Base-by-base conservation (phyloP, 1,140 invertebrate species). In the Zophobas atratus region DNA sequence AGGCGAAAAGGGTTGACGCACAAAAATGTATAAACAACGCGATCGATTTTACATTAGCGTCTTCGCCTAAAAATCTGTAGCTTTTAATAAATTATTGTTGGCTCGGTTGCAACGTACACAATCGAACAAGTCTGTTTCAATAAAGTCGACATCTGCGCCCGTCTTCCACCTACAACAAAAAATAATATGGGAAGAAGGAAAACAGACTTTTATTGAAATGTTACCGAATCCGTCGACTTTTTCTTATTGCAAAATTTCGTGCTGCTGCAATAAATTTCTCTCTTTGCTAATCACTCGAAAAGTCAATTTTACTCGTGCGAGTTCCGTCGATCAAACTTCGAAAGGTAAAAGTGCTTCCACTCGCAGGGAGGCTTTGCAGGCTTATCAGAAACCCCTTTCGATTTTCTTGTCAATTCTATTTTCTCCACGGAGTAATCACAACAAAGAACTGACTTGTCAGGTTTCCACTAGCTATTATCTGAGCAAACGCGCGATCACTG, bases 291-390 rank as follows among this genome's bases (percentile, higher is more conserved):
- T 60, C 38, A 60, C 56, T 60, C 56, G 53, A 6, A 55, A 51
- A 55, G 2, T 55, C 32, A 3, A 55, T 55, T 34, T 5, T 32
- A 34, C 32, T 39, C 38, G 60, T n/a, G 4, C 20, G 39, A 33
- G 43, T 32, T 67, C 33, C 43, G 60, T 20, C n/a, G 60, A 33
- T 60, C 60, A 43, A 33, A 67, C n/a, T 67, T 67, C 38, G 43
- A 67, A 67, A 67, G 60, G 60, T 67, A 67, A 60, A 57, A 67
- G 60, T 67, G 60, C 38, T 67, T 67, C 38, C 39, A 39, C 39
- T 20, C 20, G 20, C 60, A 36, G 60, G 3, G 43, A 67, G 43
- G 60, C 60, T 67, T 67, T 43, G 43, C 20, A 67, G 39, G 60
- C 60, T 67, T 67, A 67, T 39, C 3, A 67, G 35, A 67, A 67